Evolutionary conservation across 2,113 vertebrate genomes (phyloP), one percentile per base, ranked within the genome.

Genomic region (Etia nguti): DNA sequence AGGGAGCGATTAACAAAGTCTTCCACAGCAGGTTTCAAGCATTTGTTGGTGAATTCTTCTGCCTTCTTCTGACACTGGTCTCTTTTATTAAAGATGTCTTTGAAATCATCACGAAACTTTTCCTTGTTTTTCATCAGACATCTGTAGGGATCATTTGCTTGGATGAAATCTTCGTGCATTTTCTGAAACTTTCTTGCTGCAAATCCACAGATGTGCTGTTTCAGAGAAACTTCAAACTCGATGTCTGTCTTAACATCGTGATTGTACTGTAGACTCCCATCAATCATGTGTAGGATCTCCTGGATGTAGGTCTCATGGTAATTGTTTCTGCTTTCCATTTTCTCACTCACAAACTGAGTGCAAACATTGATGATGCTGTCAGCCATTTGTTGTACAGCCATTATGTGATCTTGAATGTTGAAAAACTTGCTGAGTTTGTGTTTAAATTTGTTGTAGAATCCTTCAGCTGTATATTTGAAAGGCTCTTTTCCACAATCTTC

Each of bases 261-360:
- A 4, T 1, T 52, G 18, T 50, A 0, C 0, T 50, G 48, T 20
- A 50, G 7, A 0, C 0, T 52, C 48, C 0, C 48, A 52, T 52
- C 48, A 52, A 52, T 52, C 0, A 52, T 52, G 48, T 52, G 8
- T 9, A 52, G 48, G 1, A 52, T 52, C 48, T 52, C 48, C 48
- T 52, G 48, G 18, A 52, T 52, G 48, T 20, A 52, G 0, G 48
- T 52, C 0, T 50, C 48, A 20, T 1, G 0, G 48, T 50, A 50
- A 20, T 50, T 50, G 48, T 0, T 50, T 20, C 1, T 50, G 2
- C 0, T 18, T 50, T 50, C 1, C 4, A 50, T 4, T 50, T 8
- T 50, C 0, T 50, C 46, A 4, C 15, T 18, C 0, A 50, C 16
- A 8, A 50, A 50, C 16, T 50, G 48, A 50, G 6, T 2, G 48